Evolutionary conservation across 2,113 vertebrate genomes (phyloP), one percentile per base, ranked within the genome.

Genomic region (Ophthalmolycus amberensis): DNA sequence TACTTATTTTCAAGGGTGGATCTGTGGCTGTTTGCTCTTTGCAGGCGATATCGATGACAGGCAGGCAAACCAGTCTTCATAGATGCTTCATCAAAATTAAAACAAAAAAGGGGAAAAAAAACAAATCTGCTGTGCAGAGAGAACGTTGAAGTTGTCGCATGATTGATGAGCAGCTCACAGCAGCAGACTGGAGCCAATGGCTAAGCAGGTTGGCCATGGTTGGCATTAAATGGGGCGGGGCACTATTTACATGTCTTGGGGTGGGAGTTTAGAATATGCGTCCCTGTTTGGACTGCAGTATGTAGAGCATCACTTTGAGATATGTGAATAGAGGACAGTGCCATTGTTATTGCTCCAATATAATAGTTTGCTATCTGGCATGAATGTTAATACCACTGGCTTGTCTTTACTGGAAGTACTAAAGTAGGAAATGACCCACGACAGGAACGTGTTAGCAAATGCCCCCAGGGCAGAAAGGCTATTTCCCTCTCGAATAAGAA

Each of bases 401-500:
- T 77, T 79, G 76, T 71, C 74, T 78, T 91, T 71, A 79, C 64
- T 86, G 75, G 14, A 46, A 80, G 81, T 77, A 72, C 44, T 78
- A 38, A 37, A 67, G 42, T 60, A 90, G 91, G 83, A 94, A 93
- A 92, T 87, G 71, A 84, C 67, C 77, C 66, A 58, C 64, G 40
- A 64, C 74, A 84, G 69, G 72, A 80, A 85, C 38, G 62, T 56
- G 56, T 78, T 62, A 62, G 79, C 65, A 79, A 84, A 86, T 75
- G 74, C 71, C 90, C 85, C 56, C 66, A 46, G 86, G 88, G 58
- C 67, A 59, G 9, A 42, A 38, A 77, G 65, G 44, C 77, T 54
- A 67, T 89, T 91, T 90, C 87, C 88, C 79, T 67, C 66, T 75
- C 11, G 38, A 91, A 92, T 93, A 68, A 88, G 85, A 93, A 85